phyloP scores from a whole-genome alignment of 2,113 vertebrate genomes.

The Rhea americana region DNA sequence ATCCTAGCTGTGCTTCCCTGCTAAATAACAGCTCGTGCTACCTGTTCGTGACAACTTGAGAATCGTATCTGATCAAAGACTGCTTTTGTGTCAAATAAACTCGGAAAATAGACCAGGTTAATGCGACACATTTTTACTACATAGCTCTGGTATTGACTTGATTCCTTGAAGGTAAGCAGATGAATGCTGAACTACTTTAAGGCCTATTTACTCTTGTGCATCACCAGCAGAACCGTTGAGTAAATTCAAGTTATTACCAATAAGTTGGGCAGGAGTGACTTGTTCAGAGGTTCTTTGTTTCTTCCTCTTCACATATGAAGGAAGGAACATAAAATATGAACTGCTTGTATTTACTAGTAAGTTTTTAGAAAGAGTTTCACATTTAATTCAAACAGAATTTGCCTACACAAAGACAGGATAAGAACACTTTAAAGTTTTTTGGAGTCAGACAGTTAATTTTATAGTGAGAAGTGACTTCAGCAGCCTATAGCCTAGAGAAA shows the following conservation, averaged over 20 bases:
- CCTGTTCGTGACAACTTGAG: background rate
- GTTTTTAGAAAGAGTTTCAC: fast-evolving
- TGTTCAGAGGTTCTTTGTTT: background rate
- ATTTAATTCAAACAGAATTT: background rate
- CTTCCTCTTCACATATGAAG: background rate
- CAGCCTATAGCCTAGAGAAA: background rate
- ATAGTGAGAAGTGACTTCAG: background rate
- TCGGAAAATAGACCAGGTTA: background rate
- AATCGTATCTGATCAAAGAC: background rate
- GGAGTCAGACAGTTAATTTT: background rate
- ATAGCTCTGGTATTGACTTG: background rate
- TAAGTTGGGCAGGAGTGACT: background rate
- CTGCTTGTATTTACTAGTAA: background rate
- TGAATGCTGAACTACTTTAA: background rate
- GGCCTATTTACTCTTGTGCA: background rate
- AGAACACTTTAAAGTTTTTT: background rate
- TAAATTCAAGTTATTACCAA: background rate
- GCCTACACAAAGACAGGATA: background rate
- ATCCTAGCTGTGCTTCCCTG: background rate
- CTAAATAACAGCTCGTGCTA: background rate
- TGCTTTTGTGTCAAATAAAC: background rate
- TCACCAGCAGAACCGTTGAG: background rate
- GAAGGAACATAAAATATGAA: background rate
- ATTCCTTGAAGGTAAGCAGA: background rate
- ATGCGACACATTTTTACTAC: background rate